These are phyloP conservation scores for Teleiodes luculella DNA, from an alignment of 2,888 invertebrate species.

Conservation along the genomic window DNA sequence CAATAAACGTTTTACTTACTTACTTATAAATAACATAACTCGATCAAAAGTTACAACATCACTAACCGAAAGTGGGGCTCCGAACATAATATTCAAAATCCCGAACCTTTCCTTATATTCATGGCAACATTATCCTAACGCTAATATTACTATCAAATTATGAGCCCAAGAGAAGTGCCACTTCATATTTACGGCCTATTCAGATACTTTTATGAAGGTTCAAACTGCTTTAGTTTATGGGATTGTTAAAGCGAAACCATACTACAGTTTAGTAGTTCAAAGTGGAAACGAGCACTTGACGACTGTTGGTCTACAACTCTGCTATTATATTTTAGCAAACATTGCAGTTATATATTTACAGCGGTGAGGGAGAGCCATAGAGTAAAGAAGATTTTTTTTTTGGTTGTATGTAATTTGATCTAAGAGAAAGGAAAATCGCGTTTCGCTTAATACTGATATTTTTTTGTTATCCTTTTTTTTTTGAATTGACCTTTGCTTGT, in stretches of 20 bases:
- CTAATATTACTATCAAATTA: slow-evolving; percentile 25
- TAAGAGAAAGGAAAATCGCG: too few species aligned
- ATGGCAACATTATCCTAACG: slow-evolving; percentile 11
- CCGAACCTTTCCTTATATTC: slow-evolving; percentile 3
- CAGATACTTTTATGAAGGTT: slow-evolving; percentile 13
- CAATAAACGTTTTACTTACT: too few species aligned
- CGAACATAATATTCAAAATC: slow-evolving; percentile 1
- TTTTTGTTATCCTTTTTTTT: too few species aligned
- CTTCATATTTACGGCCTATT: slow-evolving; percentile 46
- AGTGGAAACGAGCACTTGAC: slow-evolving; percentile 1
- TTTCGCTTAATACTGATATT: too few species aligned
- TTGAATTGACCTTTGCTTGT: too few species aligned
- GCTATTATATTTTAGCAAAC: too few species aligned
- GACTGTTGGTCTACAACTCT: not conserved
- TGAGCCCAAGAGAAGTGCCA: slow-evolving; percentile 35
- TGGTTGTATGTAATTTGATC: too few species aligned
- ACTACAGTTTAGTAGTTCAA: slow-evolving; percentile 8
- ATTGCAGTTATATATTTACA: too few species aligned
- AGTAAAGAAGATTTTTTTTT: too few species aligned
- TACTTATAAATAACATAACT: too few species aligned
- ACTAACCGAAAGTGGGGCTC: slow-evolving; percentile 6
- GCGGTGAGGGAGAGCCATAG: too few species aligned
- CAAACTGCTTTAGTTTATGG: slow-evolving; percentile 31
- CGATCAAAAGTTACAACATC: not conserved
- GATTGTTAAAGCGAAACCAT: slow-evolving; percentile 29